Conservation (phyloP, 2,797 vertebrate species). For the Thalassophryne amazonica region DNA sequence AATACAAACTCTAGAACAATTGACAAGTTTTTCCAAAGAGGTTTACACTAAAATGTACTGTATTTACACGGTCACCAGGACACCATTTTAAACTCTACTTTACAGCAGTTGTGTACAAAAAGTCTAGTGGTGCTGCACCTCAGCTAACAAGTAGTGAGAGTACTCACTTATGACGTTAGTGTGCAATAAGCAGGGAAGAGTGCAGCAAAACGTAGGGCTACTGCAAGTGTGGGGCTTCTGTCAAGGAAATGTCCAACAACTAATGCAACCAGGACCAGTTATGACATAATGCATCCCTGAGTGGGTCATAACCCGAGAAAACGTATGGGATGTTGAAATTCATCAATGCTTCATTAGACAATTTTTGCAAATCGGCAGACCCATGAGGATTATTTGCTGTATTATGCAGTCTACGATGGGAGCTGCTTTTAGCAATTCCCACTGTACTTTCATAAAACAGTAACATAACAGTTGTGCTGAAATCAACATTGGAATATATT, state of each 20-base stretch:
- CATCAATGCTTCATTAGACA: slow-evolving; percentile 29
- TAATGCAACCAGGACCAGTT: slow-evolving; percentile 48
- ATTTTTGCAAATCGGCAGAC: slow-evolving; percentile 40
- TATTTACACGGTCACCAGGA: slow-evolving; percentile 73
- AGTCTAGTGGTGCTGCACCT: slow-evolving; percentile 59
- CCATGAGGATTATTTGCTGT: slow-evolving; percentile 27
- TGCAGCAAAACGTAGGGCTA: slow-evolving; percentile 67
- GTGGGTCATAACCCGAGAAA: slow-evolving; percentile 68
- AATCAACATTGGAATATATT: slow-evolving; percentile 71
- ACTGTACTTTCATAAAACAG: slow-evolving; percentile 31
- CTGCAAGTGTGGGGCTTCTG: slow-evolving; percentile 44
- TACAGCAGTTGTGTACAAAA: slow-evolving; percentile 78
- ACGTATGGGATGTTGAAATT: slow-evolving; percentile 61
- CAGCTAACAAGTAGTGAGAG: slow-evolving; percentile 42
- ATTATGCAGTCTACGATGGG: slow-evolving; percentile 39
- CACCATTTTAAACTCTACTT: slow-evolving; percentile 66
- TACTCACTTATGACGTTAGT: slow-evolving; percentile 60
- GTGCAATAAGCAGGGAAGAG: slow-evolving; percentile 66
- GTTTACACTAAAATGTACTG: slow-evolving; percentile 70
- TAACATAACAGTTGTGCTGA: slow-evolving; percentile 52
- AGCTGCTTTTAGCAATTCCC: slow-evolving; percentile 41
- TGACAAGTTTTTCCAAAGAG: slow-evolving; percentile 71
- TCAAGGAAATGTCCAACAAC: slow-evolving; percentile 36
- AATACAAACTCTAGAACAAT: slow-evolving; percentile 82
- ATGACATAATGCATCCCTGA: slow-evolving; percentile 79